phyloP scores from a whole-genome alignment of 2,888 invertebrate genomes.

The Sphaerophoria taeniata region DNA sequence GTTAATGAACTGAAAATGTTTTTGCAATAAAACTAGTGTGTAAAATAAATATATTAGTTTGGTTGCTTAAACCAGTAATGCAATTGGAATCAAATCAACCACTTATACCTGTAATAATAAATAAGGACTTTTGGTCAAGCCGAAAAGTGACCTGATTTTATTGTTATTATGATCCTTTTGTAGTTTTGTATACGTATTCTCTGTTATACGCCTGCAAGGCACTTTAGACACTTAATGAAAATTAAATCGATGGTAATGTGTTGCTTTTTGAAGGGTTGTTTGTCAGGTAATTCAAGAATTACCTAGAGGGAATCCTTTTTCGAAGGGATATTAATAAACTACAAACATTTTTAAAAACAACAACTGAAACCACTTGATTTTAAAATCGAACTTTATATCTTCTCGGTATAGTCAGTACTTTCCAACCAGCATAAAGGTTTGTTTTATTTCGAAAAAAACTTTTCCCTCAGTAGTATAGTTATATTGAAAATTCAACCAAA shows the following conservation, averaged over 20 bases:
- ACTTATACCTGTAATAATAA: conserved; percentile 38
- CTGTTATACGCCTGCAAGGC: background rate
- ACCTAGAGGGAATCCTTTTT: too few species aligned
- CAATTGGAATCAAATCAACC: conserved; percentile 39
- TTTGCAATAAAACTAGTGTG: conserved; percentile 35
- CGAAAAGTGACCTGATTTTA: conserved; percentile 33
- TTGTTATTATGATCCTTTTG: conserved; percentile 14
- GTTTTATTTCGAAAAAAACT: too few species aligned
- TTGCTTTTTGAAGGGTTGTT: background rate
- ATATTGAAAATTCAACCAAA: too few species aligned
- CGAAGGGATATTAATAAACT: too few species aligned
- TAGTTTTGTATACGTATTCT: background rate
- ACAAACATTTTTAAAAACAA: too few species aligned
- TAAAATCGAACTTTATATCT: too few species aligned
- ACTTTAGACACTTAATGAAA: background rate
- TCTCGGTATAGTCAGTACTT: too few species aligned
- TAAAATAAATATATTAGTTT: conserved; percentile 40
- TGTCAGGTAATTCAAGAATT: too few species aligned
- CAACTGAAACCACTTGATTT: too few species aligned
- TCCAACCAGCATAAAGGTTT: too few species aligned
- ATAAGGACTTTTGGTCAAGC: background rate
- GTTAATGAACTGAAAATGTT: conserved; percentile 45
- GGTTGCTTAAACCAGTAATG: conserved; percentile 36
- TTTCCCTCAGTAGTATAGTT: too few species aligned
- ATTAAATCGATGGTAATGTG: background rate